phyloP scores from a whole-genome alignment of 1,140 invertebrate species.

The Zaprionus tsacasi region DNA sequence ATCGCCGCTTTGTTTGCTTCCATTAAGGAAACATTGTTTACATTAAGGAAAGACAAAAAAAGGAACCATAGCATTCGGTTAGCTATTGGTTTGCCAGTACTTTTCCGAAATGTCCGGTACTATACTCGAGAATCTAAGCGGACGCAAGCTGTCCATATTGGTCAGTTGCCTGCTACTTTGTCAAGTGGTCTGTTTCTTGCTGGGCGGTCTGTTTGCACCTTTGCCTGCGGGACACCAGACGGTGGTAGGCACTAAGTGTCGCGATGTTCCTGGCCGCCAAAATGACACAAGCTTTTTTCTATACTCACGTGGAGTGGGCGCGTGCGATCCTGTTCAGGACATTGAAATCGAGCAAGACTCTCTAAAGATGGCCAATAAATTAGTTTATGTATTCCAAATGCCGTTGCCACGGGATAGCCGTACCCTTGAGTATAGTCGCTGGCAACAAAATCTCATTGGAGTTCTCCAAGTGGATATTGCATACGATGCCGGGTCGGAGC shows the following conservation, averaged over 20 bases:
- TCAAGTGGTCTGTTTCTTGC: slow-evolving; percentile 94
- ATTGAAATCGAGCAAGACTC: slow-evolving; percentile 85
- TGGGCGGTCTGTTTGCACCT: slow-evolving; percentile 94
- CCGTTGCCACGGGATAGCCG: slow-evolving; percentile 91
- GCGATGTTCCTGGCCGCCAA: slow-evolving; percentile 87
- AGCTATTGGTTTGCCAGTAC: slow-evolving; percentile 13
- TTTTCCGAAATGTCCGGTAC: slow-evolving; percentile 91
- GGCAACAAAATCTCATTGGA: slow-evolving; percentile 98
- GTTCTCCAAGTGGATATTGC: slow-evolving; percentile 93
- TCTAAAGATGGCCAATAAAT: slow-evolving; percentile 89
- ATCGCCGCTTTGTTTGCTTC: slow-evolving; percentile 66
- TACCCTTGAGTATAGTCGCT: slow-evolving; percentile 95
- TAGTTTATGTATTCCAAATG: slow-evolving; percentile 95
- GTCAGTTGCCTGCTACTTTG: slow-evolving; percentile 90
- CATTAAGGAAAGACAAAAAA: slow-evolving; percentile 19
- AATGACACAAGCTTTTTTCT: slow-evolving; percentile 89
- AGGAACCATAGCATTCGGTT: neutral
- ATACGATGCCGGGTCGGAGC: slow-evolving; percentile 85
- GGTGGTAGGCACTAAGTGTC: slow-evolving; percentile 92
- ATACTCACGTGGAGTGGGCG: slow-evolving; percentile 88
- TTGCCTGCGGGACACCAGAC: slow-evolving; percentile 92
- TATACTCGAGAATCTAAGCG: slow-evolving; percentile 97
- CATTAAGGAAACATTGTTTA: too few species aligned
- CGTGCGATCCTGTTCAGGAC: slow-evolving; percentile 86
- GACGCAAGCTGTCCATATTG: slow-evolving; percentile 93